phyloP scores from a whole-genome alignment of 64 coral and sea anemone genomes.

The Montipora cactus region DNA sequence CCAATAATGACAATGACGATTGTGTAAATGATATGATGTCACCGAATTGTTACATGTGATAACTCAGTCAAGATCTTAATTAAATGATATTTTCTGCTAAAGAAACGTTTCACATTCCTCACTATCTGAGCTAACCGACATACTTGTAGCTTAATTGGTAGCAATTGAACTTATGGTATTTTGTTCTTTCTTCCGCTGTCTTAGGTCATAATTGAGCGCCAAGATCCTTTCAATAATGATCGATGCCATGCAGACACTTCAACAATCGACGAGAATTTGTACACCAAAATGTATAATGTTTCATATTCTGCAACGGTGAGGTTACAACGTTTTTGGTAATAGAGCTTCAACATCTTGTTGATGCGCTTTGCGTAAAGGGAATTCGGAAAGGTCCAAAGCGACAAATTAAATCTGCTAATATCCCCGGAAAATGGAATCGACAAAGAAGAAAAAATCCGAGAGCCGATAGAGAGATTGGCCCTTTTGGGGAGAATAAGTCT shows the following conservation, averaged over 20 bases:
- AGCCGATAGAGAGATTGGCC: too few species aligned
- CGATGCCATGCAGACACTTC: slow-evolving; percentile 15
- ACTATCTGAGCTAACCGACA: too few species aligned
- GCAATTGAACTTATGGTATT: too few species aligned
- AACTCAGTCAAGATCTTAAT: not conserved
- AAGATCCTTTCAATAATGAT: slow-evolving; percentile 34
- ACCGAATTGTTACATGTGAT: not conserved
- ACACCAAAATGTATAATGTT: slow-evolving; percentile 19
- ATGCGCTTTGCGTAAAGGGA: too few species aligned
- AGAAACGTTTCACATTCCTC: too few species aligned
- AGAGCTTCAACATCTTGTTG: too few species aligned
- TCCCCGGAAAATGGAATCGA: too few species aligned
- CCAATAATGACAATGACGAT: not conserved
- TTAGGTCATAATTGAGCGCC: slow-evolving; percentile 10
- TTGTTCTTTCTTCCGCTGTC: not conserved
- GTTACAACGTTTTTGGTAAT: not conserved
- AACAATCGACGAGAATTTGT: not conserved
- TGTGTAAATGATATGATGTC: not conserved
- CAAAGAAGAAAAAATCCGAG: too few species aligned
- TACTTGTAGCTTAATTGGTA: too few species aligned
- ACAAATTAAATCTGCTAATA: too few species aligned
- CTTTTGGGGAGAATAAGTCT: too few species aligned
- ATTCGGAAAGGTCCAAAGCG: too few species aligned
- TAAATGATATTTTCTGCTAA: not conserved
- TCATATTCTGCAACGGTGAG: slow-evolving; percentile 37